Conservation (phyloP, 2,888 invertebrate species). For the Octodonta nipae region DNA sequence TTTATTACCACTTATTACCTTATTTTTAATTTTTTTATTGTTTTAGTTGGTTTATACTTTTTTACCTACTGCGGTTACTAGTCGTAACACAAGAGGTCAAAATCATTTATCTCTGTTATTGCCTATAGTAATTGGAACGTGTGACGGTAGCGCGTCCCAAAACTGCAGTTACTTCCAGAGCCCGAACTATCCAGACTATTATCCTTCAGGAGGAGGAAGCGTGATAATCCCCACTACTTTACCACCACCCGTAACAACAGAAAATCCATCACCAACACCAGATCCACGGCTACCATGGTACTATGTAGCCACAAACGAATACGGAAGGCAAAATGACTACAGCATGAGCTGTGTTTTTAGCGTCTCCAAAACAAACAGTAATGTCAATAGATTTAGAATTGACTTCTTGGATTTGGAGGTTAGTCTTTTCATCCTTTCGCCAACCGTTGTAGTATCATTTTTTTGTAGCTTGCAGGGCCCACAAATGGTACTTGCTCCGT, state of each 20-base stretch:
- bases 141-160: conserved; percentile 49
- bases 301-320: conserved; percentile 3
- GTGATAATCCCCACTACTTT: conserved; percentile 20
- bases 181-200: conserved; percentile 49
- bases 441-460: conserved; percentile 3
- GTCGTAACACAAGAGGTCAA: background rate
- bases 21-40: no score
- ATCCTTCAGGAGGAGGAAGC: conserved; percentile 24
- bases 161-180: conserved; percentile 60
- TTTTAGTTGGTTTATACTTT: no score
- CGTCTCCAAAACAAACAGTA: conserved; percentile 45
- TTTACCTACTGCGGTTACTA: no score
- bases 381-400: conserved; percentile 53
- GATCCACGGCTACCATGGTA: conserved; percentile 22
- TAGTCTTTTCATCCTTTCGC: no score
- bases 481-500: conserved; percentile 52
- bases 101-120: background rate
- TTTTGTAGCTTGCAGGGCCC: conserved; percentile 50
- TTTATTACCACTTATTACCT: no score
- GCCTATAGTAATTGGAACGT: conserved; percentile 48
- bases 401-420: conserved; percentile 61
- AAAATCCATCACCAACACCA: conserved; percentile 20
- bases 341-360: conserved; percentile 51
- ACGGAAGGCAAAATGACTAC: conserved; percentile 28
- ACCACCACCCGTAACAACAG: conserved; percentile 13